These are phyloP conservation scores for Phylloscopus trochiloides DNA, from an alignment of 2,113 vertebrate species.

Conservation along the genomic window DNA sequence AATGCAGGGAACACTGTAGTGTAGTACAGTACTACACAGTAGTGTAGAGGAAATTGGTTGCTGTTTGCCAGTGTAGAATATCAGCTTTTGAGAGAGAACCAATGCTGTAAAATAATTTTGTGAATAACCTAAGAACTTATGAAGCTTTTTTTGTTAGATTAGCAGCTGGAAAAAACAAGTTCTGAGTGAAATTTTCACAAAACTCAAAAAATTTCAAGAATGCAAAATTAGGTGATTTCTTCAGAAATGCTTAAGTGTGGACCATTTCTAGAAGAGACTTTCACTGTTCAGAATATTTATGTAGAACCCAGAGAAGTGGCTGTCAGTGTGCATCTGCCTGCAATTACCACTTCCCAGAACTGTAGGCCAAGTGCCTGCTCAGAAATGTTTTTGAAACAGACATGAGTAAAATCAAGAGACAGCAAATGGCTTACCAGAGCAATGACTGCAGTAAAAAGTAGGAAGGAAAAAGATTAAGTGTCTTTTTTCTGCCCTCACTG, in stretches of 20 bases:
- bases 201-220: neutral
- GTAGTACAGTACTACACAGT: neutral
- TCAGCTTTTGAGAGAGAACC: neutral
- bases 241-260: neutral
- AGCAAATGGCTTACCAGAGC: neutral
- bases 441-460: neutral
- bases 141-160: neutral
- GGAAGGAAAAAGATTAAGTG: neutral
- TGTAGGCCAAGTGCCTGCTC: neutral
- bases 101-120: neutral
- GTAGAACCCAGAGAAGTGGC: neutral
- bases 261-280: neutral
- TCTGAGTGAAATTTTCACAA: neutral
- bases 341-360: neutral
- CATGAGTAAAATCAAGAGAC: neutral
- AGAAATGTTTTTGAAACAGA: neutral
- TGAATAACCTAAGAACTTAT: neutral
- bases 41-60: neutral
- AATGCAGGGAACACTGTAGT: neutral
- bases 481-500: neutral
- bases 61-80: neutral
- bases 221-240: neutral
- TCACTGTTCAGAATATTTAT: neutral
- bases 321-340: neutral
- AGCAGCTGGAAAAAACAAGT: neutral